These are phyloP conservation scores for Prunella strophiata DNA, from an alignment of 2,797 vertebrate genomes.

Conservation along the genomic window DNA sequence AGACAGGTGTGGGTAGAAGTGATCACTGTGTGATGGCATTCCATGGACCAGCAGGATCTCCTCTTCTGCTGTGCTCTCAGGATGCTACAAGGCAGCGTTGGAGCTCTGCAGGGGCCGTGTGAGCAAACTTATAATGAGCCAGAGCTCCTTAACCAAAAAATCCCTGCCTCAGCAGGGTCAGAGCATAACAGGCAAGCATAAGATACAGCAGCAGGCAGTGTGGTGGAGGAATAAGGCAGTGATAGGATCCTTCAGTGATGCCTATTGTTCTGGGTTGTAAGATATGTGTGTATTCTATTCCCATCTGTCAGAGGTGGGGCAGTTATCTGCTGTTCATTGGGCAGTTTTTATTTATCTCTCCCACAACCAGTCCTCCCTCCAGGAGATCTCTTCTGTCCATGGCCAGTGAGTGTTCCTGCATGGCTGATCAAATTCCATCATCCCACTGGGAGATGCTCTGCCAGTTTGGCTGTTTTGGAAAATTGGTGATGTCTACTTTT, in stretches of 20 bases:
- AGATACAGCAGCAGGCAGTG: background rate
- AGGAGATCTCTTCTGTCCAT: background rate
- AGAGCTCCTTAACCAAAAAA: background rate
- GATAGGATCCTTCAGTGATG: background rate
- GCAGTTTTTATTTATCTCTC: background rate
- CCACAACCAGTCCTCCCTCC: background rate
- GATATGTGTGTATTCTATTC: background rate
- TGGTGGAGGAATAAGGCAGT: background rate
- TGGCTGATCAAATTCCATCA: background rate
- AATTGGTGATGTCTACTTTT: background rate
- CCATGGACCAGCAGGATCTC: background rate
- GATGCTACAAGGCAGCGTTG: background rate
- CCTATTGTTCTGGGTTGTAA: background rate
- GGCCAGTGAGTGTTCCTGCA: background rate
- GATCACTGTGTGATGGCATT: background rate
- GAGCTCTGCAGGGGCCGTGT: background rate
- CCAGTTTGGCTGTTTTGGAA: background rate
- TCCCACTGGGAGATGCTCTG: background rate
- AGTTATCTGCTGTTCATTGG: background rate
- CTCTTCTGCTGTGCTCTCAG: background rate
- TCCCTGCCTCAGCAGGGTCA: background rate
- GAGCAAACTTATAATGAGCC: background rate
- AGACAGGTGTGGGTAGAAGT: background rate
- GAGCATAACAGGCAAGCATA: background rate
- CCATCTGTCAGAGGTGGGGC: background rate